Evolutionary conservation across 2,888 invertebrate genomes (phyloP).

Genomic region (Tanaodytes sp.): DNA sequence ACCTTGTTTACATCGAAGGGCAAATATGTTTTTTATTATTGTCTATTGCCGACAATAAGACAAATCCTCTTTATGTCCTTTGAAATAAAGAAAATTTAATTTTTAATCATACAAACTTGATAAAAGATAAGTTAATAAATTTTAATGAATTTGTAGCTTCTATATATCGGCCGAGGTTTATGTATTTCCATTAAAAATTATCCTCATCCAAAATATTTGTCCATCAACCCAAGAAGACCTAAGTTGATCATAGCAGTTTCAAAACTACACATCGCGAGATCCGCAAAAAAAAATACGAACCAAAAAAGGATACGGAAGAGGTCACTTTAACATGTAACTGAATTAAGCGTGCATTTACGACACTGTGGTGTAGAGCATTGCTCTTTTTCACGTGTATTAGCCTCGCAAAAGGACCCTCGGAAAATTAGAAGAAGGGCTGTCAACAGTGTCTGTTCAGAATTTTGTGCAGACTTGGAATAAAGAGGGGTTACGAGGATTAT

Average conservation of each 20-base stretch:
- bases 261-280: constrained; percentile 41
- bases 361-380: constrained; percentile 36
- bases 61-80: too few species aligned
- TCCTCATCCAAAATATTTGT: too few species aligned
- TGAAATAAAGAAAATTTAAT: too few species aligned
- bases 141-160: too few species aligned
- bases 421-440: constrained; percentile 53
- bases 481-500: constrained; percentile 26
- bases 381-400: constrained; percentile 51
- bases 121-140: not conserved
- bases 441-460: constrained; percentile 49
- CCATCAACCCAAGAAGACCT: not conserved
- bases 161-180: too few species aligned
- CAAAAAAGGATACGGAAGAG: constrained; percentile 49
- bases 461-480: constrained; percentile 33
- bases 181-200: too few species aligned
- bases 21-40: too few species aligned
- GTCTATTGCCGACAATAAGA: too few species aligned
- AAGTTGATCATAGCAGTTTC: not conserved
- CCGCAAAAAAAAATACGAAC: constrained; percentile 42
- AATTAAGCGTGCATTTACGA: constrained; percentile 65
- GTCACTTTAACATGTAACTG: constrained; percentile 60
- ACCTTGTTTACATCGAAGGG: too few species aligned
- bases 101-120: too few species aligned
- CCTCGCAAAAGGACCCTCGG: constrained; percentile 45